Evolutionary conservation across 2,888 invertebrate species (phyloP).

Genomic region (Ennomos erosarius): DNA sequence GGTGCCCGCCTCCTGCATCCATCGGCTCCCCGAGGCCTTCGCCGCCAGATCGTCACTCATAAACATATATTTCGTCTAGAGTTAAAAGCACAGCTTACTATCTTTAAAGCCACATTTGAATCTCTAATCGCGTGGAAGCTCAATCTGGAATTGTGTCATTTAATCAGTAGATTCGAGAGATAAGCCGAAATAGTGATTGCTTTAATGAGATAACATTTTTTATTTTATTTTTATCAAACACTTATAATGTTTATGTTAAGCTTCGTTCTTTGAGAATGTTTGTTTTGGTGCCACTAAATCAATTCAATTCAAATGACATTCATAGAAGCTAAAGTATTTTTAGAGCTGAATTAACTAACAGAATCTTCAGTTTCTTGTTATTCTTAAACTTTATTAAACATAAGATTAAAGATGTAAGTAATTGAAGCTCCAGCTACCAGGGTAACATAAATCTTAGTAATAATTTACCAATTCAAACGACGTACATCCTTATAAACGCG

Average conservation of each 20-base stretch:
- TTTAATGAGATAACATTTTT: slow-evolving; percentile 13
- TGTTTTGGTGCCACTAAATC: no score
- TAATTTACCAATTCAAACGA: slow-evolving; percentile 41
- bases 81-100: slow-evolving; percentile 23
- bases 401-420: no score
- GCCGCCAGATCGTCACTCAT: no score
- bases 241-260: no score
- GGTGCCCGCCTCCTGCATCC: no score
- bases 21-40: no score
- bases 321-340: no score
- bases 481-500: slow-evolving; percentile 50
- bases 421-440: not conserved
- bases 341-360: no score
- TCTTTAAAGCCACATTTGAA: slow-evolving; percentile 28
- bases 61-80: slow-evolving; percentile 21
- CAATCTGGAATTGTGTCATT: slow-evolving; percentile 16
- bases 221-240: no score
- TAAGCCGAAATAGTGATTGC: slow-evolving; percentile 8
- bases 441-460: slow-evolving; percentile 1
- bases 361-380: not conserved
- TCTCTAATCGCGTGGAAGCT: slow-evolving; percentile 22
- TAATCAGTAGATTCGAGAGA: slow-evolving; percentile 24
- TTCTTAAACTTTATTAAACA: no score
- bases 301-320: no score
- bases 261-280: no score